A percentile compares a stretch with the other conserved stretches of the same genome.
Conservation (phyloP, 2,888 invertebrate genomes). For the Rugalucina vietnamica region DNA sequence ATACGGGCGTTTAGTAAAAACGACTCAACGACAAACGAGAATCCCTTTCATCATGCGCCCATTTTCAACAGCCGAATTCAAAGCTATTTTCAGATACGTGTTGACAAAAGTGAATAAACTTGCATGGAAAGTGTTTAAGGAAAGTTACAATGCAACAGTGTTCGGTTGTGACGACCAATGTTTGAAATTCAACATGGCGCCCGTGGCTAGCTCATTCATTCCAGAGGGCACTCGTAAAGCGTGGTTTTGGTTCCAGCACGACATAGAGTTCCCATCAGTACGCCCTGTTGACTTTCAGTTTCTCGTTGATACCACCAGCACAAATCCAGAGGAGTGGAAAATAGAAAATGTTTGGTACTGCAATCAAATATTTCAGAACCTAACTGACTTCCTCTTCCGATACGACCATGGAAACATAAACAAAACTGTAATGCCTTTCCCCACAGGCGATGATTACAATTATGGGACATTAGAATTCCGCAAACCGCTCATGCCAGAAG, state of each 20-base stretch:
- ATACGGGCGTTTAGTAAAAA: conserved; percentile 62
- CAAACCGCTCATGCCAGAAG: conserved; percentile 64
- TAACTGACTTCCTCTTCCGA: conserved; percentile 66
- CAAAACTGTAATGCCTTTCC: conserved; percentile 69
- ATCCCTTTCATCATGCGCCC: conserved; percentile 76
- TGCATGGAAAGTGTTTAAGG: conserved; percentile 67
- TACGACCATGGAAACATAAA: conserved; percentile 69
- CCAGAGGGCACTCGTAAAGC: conserved; percentile 71
- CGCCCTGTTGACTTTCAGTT: conserved; percentile 79
- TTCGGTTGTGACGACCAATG: conserved; percentile 70
- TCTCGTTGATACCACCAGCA: conserved; percentile 74
- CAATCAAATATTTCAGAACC: conserved; percentile 68
- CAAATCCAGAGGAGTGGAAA: conserved; percentile 70
- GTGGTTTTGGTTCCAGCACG: conserved; percentile 79
- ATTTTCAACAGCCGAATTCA: conserved; percentile 76
- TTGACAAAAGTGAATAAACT: conserved; percentile 61
- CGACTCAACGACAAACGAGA: conserved; percentile 65
- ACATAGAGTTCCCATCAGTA: conserved; percentile 75
- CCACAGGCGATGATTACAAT: conserved; percentile 52
- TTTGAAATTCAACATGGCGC: conserved; percentile 75
- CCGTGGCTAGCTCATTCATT: conserved; percentile 74
- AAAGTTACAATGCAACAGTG: conserved; percentile 75
- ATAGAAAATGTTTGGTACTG: conserved; percentile 77
- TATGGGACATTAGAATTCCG: conserved; percentile 71
- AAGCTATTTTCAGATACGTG: conserved; percentile 67